Evolutionary conservation across 2,888 invertebrate genomes (phyloP).

Genomic region (Philaethria dido): DNA sequence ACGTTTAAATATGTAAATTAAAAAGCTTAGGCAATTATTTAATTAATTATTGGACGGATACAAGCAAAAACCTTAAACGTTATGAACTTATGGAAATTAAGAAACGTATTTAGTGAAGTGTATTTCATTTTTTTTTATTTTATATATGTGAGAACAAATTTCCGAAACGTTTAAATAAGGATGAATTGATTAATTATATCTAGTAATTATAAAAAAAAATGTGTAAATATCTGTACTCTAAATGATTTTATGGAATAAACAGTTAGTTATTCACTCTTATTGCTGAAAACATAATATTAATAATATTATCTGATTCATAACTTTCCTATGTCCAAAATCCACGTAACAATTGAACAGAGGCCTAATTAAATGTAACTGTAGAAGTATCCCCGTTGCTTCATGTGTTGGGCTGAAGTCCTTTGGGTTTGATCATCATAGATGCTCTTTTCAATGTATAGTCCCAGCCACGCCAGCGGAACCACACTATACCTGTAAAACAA

Average conservation of each 20-base stretch:
- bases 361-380: slow-evolving; percentile 51
- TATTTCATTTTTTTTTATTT: not conserved
- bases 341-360: slow-evolving; percentile 74
- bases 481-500: slow-evolving; percentile 88
- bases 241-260: slow-evolving; percentile 4
- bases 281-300: not conserved
- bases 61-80: not conserved
- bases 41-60: not conserved
- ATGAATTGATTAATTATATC: not conserved
- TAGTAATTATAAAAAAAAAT: not conserved
- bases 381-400: slow-evolving; percentile 53
- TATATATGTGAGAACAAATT: not conserved
- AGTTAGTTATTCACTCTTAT: not conserved
- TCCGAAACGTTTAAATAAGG: not conserved
- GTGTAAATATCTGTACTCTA: not conserved
- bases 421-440: slow-evolving; percentile 96
- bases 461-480: slow-evolving; percentile 98
- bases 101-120: not conserved
- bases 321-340: slow-evolving; percentile 57
- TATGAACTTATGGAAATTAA: not conserved
- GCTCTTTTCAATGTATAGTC: slow-evolving; percentile 95
- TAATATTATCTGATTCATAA: not conserved
- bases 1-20: slow-evolving; percentile 6
- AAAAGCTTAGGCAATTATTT: not conserved
- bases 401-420: slow-evolving; percentile 83